These are phyloP conservation scores for Synergus laeviventris DNA, from an alignment of 2,888 invertebrate species.

Conservation along the genomic window DNA sequence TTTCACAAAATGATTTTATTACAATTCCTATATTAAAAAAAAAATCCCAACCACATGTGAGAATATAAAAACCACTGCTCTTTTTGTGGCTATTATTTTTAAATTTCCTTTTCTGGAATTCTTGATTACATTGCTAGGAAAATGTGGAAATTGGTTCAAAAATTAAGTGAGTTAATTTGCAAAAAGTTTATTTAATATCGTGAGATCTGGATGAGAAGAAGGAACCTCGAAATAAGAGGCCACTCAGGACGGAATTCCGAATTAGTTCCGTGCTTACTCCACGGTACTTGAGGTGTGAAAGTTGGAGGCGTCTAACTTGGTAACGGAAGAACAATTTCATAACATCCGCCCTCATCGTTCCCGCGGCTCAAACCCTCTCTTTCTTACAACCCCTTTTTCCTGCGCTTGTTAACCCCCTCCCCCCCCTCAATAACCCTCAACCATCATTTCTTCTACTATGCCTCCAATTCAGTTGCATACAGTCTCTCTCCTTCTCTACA, in stretches of 20 bases:
- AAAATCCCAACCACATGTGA: too few relatives aligned
- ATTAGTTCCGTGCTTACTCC: constrained; percentile 68
- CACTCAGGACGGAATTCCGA: constrained; percentile 67
- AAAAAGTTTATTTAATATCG: constrained; percentile 57
- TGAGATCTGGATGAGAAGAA: constrained; percentile 63
- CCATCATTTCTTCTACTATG: constrained; percentile 58
- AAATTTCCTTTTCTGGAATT: not conserved
- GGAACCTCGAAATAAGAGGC: constrained; percentile 66
- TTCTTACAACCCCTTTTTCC: constrained; percentile 25
- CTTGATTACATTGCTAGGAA: not conserved
- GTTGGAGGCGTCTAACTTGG: constrained; percentile 68
- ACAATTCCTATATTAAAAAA: too few relatives aligned
- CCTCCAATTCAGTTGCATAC: constrained; percentile 66
- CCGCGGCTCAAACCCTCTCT: constrained; percentile 40
- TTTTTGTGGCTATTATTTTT: too few relatives aligned
- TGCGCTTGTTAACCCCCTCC: constrained; percentile 47
- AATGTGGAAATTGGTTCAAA: constrained; percentile 5
- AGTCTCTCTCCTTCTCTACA: constrained; percentile 54
- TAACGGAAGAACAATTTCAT: constrained; percentile 71
- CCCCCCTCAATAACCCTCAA: constrained; percentile 51
- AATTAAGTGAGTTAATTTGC: constrained; percentile 34
- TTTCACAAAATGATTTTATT: too few relatives aligned
- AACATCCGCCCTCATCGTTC: constrained; percentile 65
- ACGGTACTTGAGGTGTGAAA: constrained; percentile 70
- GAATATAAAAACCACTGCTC: too few relatives aligned